Evolutionary conservation across 2,797 vertebrate species (phyloP).

Genomic region (Leptodactylus fallax): DNA sequence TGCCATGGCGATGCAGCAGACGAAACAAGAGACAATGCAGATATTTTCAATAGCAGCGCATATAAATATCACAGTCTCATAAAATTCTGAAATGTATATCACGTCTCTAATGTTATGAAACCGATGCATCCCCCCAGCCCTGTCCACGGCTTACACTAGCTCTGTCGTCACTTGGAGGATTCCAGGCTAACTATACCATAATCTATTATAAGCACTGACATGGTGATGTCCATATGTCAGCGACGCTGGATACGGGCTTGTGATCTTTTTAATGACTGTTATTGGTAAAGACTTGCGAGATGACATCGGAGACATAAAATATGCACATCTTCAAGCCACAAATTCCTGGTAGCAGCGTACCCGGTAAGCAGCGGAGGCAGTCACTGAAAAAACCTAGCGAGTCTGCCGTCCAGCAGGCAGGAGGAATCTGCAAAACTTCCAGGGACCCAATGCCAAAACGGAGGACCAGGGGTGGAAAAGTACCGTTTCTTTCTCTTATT

Average conservation of each 20-base stretch:
- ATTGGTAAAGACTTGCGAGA: conserved; percentile 68
- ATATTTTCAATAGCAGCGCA: conserved; percentile 66
- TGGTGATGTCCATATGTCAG: conserved; percentile 70
- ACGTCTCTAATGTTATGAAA: conserved; percentile 66
- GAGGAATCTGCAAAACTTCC: neutral
- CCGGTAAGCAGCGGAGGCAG: neutral
- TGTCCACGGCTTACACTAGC: conserved; percentile 68
- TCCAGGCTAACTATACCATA: conserved; percentile 68
- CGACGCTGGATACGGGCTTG: conserved; percentile 68
- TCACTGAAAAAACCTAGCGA: neutral
- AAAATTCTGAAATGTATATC: conserved; percentile 66
- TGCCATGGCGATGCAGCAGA: neutral
- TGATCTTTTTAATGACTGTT: conserved; percentile 71
- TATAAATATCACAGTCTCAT: conserved; percentile 66
- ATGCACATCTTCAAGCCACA: neutral
- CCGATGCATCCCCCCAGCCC: conserved; percentile 66
- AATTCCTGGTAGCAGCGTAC: neutral
- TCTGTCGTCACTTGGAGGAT: conserved; percentile 68
- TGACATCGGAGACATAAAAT: conserved; percentile 67
- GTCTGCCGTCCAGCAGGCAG: neutral
- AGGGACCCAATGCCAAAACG: too few species aligned
- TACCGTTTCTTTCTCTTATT: too few species aligned
- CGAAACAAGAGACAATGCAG: conserved; percentile 62
- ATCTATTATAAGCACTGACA: conserved; percentile 67
- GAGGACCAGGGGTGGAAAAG: too few species aligned